Base-by-base conservation (phyloP, 2,888 invertebrate genomes). In the Sarcophaga caerulescens region DNA sequence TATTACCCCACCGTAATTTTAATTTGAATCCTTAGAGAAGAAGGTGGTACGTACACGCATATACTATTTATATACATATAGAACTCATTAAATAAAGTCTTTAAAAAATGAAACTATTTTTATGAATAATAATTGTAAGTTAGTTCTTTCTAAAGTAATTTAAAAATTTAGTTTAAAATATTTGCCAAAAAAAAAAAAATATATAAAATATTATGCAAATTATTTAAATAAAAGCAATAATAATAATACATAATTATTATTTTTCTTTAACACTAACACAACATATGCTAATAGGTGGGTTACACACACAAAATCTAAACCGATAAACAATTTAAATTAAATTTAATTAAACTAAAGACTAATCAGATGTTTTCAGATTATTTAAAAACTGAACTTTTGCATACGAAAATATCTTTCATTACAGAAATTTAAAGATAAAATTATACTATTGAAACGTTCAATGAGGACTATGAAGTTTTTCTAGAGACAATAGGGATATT, bases 101-200 rank as follows among this genome's bases (percentile, higher is more conserved):
- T 82, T 35, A 73, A 63, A 73, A 63, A 81, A 85, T 57, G 82
- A 75, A 82, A 73, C 70, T 84, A 85, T 66, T 82, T 52, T 82
- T 35, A 35, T 35, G 35, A 82, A 68, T 80, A 74, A 68, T 73
- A 57, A 85, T 83, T 12, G 52, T 52, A 83, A 76, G 76, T 81
- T 81, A 76, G 76, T 81, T 81, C 69, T 69, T 84, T 85, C 71
- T 76, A 74, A 85, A 84, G 44, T 85, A 80, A 71, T 79, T 85
- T 87, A 85, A 84, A 76, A 75, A 77, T 70, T 87, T 87, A 83
- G 80, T 84, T 17, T 85, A 85, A 81, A 89, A 86, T 89, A 87
- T 88, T 87, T 88, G 83, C 88, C 85, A 88, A 87, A 88, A 88
- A 89, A 87, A 87, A 87, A 79, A n/a, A n/a, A n/a, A n/a, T n/a